Evolutionary conservation across 2,113 vertebrate genomes (phyloP), one percentile per base, ranked within the genome.

Genomic region (Narcine bancroftii): DNA sequence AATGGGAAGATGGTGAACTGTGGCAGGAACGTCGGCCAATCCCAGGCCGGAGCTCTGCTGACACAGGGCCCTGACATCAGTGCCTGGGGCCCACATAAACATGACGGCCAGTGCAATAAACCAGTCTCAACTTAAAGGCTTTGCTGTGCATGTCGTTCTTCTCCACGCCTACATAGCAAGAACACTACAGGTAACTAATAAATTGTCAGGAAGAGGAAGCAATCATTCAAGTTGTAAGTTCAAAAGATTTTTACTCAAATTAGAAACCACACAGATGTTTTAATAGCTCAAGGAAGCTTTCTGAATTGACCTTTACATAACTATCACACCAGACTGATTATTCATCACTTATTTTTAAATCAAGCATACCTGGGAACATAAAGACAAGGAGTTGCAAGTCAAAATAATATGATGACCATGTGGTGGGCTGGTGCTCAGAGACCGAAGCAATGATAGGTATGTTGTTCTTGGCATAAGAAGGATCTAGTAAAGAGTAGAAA

Each of bases 361-460:
- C n/a, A 72, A 24, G 92, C 94, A 93, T 93, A 96, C 99, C 99
- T 94, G 99, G 99, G 56, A 99, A 99, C 99, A 99, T 99, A 95
- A 99, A 99, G 93, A 99, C 99, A 0, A 99, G 97, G n/a, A 99
- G 97, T 95, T 99, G 99, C 9, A 99, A 96, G 93, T 99, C 99
- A 92, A 99, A 99, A 94, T 99, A 99, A 92, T 99, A 99, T 0
- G 99, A 99, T 77, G 99, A 99, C 99, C 99, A 99, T 10, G 99
- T 99, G 4, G 99, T 99, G 92, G 99, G 99, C 95, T 99, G 99
- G 87, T 99, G 99, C 95, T 99, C 99, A 0, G 99, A 99, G 93
- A 99, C 99, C 0, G 99, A 99, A 73, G 99, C 99, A 0, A 99
- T 99, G 95, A 99, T 99, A 93, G 99, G 99, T 93, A 99, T 99